These are phyloP conservation scores for Sarcophaga caerulescens DNA, from an alignment of 2,888 invertebrate genomes.

Conservation along the genomic window DNA sequence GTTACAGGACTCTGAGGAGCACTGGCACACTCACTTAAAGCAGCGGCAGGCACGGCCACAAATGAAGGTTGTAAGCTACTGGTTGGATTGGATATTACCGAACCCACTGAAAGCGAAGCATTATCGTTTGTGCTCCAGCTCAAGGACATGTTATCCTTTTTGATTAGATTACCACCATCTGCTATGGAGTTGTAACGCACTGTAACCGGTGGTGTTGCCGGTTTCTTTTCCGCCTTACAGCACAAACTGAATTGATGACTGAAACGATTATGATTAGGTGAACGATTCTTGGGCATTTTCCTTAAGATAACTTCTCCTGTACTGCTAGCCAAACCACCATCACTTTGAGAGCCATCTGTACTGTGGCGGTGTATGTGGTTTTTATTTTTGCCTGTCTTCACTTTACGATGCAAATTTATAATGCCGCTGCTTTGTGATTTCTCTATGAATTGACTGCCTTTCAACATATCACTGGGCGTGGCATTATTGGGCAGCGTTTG, in stretches of 20 bases:
- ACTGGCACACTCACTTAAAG: conserved; percentile 77
- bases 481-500: conserved; percentile 73
- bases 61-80: conserved; percentile 62
- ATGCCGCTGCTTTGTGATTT: conserved; percentile 75
- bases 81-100: conserved; percentile 73
- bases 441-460: conserved; percentile 65
- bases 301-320: conserved; percentile 73
- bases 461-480: conserved; percentile 58
- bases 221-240: conserved; percentile 79
- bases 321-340: conserved; percentile 69
- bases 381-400: conserved; percentile 75
- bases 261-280: conserved; percentile 79
- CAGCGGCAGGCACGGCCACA: conserved; percentile 64
- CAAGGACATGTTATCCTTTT: conserved; percentile 76
- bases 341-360: conserved; percentile 77
- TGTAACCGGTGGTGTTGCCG: conserved; percentile 79
- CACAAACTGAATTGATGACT: conserved; percentile 81
- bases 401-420: conserved; percentile 76
- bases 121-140: conserved; percentile 76
- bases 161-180: conserved; percentile 71
- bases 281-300: conserved; percentile 76
- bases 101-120: conserved; percentile 73
- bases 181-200: conserved; percentile 80
- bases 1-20: conserved; percentile 80
- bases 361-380: conserved; percentile 75